Base-by-base conservation (phyloP, 2,797 vertebrate species). In the Heteromormyrus szaboi region DNA sequence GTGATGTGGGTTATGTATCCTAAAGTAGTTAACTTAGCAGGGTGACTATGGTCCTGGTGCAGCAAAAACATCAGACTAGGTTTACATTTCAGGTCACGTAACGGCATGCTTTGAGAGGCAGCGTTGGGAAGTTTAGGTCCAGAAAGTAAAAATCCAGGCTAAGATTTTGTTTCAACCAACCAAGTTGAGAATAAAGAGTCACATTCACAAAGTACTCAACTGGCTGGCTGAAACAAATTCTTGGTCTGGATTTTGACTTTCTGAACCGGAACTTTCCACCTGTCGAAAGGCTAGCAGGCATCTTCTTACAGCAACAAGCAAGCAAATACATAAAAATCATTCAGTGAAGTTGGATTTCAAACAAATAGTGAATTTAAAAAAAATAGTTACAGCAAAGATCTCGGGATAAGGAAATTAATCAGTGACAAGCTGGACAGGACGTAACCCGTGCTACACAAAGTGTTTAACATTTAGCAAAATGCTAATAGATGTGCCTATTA, bases 81-180 rank as follows among this genome's bases (percentile, higher is more conserved):
- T 86, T 91, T 89, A 59, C 79, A 48, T 91, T 92, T 91, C 91
- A 89, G n/a, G 51, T 25, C 41, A 83, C 59, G 90, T 89, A 92
- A 91, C 84, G 85, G 76, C 83, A 46, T 68, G 33, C 72, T 90
- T 33, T 51, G 17, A 65, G 14, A 72, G 59, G 17, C 22, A 12
- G 59, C 1, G 8, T 4, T 29, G 22, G 59, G 11, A 65, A 65
- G 59, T 11, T 65, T 8, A 11, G 59, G 59, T 25, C 59, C 22
- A 65, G 59, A 65, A 65, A 65, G 59, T 65, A 65, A 65, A 65
- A 65, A 65, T 25, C 22, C 2, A 25, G 59, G 2, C 22, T 25
- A 65, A 65, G 22, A 25, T 65, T 65, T 65, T 25, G 59, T 62
- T 62, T 62, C 59, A 62, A 62, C 59, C 59, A 62, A 62, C n/a